Percentiles rank a stretch among this genome's conserved stretches.
phyloP scores from a whole-genome alignment of 2,888 invertebrate species.

The Anarsia innoxiella region DNA sequence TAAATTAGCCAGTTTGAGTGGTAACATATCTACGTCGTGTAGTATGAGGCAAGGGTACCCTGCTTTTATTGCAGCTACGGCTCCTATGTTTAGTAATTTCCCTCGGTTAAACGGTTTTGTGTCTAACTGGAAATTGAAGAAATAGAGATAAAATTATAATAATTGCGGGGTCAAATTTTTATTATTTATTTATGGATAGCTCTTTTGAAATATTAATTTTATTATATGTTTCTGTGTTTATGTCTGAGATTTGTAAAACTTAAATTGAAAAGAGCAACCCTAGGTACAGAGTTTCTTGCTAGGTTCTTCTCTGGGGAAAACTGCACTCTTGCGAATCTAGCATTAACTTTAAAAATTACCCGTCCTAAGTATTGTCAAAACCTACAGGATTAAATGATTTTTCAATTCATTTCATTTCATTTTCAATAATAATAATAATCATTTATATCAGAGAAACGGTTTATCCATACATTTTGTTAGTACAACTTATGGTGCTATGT shows the following conservation, averaged over 20 bases:
- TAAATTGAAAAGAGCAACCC: too few species aligned
- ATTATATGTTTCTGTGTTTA: not conserved
- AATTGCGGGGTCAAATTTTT: not conserved
- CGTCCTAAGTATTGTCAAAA: too few species aligned
- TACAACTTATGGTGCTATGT: too few species aligned
- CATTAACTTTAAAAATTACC: too few species aligned
- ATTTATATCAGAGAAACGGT: too few species aligned
- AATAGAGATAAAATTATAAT: not conserved
- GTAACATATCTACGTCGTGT: conserved; percentile 93
- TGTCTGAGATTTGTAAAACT: not conserved
- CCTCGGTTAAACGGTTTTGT: conserved; percentile 89
- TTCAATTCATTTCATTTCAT: too few species aligned
- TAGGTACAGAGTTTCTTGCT: too few species aligned
- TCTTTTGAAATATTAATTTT: not conserved
- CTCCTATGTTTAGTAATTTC: conserved; percentile 90
- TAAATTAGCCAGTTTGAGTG: conserved; percentile 85
- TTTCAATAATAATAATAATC: too few species aligned
- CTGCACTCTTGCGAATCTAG: too few species aligned
- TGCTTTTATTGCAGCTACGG: conserved; percentile 80
- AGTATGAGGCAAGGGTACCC: conserved; percentile 89
- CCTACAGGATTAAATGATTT: too few species aligned
- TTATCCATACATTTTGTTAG: too few species aligned
- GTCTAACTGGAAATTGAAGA: conserved; percentile 81
- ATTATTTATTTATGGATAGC: not conserved
- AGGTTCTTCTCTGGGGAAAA: too few species aligned